Base-by-base conservation (phyloP, 2,888 invertebrate species). In the Caenorhabditis wallacei region DNA sequence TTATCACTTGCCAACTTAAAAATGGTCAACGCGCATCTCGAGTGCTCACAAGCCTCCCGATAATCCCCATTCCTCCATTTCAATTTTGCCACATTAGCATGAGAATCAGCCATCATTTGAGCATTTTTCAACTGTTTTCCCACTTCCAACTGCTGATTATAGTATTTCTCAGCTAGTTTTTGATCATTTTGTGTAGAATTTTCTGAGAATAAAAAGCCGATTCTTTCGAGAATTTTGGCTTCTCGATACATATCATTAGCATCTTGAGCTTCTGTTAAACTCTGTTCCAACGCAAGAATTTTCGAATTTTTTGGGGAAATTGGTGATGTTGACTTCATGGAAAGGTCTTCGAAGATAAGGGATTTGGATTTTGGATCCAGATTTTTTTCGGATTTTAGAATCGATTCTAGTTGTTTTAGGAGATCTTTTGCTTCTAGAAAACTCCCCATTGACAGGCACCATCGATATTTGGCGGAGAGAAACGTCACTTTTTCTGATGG, bases 181-280 rank as follows among this genome's bases (percentile, higher is more conserved):
- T 54, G 54, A 5, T 46, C 40, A 5, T 30, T 20, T 51, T 61
- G 26, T 22, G 53, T 37, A 0, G 20, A 22, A 48, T 51, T 64
- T 35, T 51, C 46, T 8, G 53, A 20, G 20, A 66, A 66, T 16
- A 53, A 35, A 13, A 70, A 8, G 3, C 70, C 82, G 22, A 82
- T 66, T 54, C 59, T 71, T 63, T 72, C 71, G 4, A 72, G 40
- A 66, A 82, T 78, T 46, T 63, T 37, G 2, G 63, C 72, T 24
- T 82, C 82, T 10, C 78, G 59, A 18, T 76, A 57, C 46, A 48
- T 46, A 20, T 82, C 82, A 37, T 78, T 59, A 2, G 59, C 59
- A 53, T 82, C 82, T 63, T 82, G 82, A 0, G 82, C 82, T 40
- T 82, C 82, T 26, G 76, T 78, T 18, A 82, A 20, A 63, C 71